Percentiles rank a stretch among this genome's conserved stretches.
Evolutionary conservation across 2,113 vertebrate genomes (phyloP).

Genomic region (Anguilla rostrata): DNA sequence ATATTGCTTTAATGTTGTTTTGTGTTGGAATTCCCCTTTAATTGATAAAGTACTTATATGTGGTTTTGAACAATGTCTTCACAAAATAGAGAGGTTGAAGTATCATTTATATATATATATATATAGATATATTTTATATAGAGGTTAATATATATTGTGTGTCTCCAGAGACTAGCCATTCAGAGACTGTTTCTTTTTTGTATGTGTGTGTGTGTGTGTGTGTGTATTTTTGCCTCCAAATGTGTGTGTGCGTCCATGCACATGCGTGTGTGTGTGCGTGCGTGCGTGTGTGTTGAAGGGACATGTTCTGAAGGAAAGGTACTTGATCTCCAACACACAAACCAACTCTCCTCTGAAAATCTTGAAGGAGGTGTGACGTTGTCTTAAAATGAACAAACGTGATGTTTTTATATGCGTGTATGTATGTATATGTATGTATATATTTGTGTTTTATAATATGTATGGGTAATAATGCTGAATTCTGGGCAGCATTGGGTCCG

Average conservation of each 20-base stretch:
- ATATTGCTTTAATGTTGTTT: no score
- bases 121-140: conserved; percentile 4
- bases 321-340: background rate
- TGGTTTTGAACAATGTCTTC: no score
- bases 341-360: background rate
- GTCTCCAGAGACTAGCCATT: background rate
- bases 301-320: background rate
- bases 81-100: no score
- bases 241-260: background rate
- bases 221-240: background rate
- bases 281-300: background rate
- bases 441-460: background rate
- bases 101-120: no score
- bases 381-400: background rate
- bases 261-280: background rate
- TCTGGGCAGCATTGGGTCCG: background rate
- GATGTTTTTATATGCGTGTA: background rate
- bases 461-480: background rate
- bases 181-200: background rate
- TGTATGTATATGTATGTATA: background rate
- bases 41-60: no score
- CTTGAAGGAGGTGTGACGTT: background rate
- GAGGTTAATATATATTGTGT: background rate
- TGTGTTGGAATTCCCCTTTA: no score
- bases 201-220: background rate